Evolutionary conservation across 2,113 vertebrate genomes (phyloP).

Genomic region (Panurus biarmicus): DNA sequence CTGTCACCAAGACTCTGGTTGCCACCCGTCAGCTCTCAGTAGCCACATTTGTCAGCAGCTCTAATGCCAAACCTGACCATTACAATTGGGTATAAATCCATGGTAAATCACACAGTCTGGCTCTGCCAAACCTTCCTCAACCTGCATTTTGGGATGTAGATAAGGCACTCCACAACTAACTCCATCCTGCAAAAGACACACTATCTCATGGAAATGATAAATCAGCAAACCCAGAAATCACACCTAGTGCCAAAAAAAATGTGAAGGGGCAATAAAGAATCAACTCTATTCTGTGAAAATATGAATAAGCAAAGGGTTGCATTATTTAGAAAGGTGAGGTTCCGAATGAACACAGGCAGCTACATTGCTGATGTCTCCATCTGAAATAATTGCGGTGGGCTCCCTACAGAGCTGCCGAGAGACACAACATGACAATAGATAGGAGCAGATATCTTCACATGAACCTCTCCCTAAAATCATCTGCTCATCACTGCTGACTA

Average conservation of each 20-base stretch:
- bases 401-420: background rate
- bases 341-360: background rate
- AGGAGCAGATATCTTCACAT: background rate
- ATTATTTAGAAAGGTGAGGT: background rate
- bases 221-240: background rate
- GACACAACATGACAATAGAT: background rate
- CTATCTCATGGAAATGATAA: background rate
- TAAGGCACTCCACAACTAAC: background rate
- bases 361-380: background rate
- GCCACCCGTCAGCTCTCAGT: background rate
- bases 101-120: background rate
- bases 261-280: background rate
- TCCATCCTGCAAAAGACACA: background rate
- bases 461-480: background rate
- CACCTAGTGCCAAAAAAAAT: background rate
- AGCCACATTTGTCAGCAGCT: background rate
- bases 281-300: background rate
- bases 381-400: background rate
- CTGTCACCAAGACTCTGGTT: background rate
- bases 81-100: background rate
- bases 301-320: background rate
- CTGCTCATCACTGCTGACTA: background rate
- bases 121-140: background rate
- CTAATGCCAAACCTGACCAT: background rate
- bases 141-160: background rate